phyloP scores from a whole-genome alignment of 2,888 invertebrate species.

The Drosophila picticornis region DNA sequence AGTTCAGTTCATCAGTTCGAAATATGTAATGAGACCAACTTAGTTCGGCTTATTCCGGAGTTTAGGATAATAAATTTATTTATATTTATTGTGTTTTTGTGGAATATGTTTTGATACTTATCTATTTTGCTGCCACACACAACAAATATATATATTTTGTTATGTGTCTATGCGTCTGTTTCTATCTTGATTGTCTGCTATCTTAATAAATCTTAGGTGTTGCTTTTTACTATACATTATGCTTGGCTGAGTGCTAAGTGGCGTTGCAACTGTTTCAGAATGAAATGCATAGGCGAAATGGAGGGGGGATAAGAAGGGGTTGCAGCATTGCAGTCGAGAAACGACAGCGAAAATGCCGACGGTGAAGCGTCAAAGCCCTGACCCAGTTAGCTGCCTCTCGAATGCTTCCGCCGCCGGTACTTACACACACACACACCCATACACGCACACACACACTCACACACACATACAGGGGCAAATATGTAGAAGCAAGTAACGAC shows the following conservation, averaged over 20 bases:
- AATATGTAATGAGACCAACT: not conserved
- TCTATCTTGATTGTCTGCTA: not conserved
- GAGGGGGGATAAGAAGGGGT: not conserved
- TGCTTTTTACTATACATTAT: not conserved
- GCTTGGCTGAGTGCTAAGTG: constrained; percentile 9
- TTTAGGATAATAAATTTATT: not conserved
- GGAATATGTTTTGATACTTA: not conserved
- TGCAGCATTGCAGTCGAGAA: constrained; percentile 39
- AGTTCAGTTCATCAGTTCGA: not conserved
- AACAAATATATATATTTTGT: not conserved
- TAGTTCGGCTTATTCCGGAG: not conserved
- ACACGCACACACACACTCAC: constrained; percentile 6
- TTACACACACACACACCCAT: constrained; percentile 19
- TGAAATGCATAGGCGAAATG: constrained; percentile 6
- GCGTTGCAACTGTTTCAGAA: constrained; percentile 34
- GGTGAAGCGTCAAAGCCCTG: constrained; percentile 62
- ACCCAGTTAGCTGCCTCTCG: constrained; percentile 67
- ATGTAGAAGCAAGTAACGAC: constrained; percentile 38
- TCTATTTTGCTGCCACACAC: not conserved
- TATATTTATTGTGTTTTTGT: not conserved
- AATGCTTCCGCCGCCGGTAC: constrained; percentile 26
- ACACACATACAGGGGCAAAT: constrained; percentile 1
- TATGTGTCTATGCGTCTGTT: not conserved
- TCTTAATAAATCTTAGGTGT: not conserved
- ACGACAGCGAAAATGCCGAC: constrained; percentile 61